phyloP scores from a whole-genome alignment of 2,113 vertebrate species.

The Bubo blakistoni region DNA sequence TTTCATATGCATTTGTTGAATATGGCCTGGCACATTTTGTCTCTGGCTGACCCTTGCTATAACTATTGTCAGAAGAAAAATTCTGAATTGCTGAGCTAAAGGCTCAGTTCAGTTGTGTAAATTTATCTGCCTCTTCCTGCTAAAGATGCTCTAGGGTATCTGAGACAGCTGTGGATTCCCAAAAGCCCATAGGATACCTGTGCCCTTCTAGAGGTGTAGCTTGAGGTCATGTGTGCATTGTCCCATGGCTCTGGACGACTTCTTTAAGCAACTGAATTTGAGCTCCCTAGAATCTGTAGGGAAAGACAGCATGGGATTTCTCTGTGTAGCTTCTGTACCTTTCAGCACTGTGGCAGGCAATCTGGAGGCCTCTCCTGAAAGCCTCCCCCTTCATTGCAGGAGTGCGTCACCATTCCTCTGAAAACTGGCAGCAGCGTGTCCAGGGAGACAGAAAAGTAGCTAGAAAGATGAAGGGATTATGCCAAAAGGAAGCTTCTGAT shows the following conservation, averaged over 20 bases:
- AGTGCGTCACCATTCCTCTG: neutral
- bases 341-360: neutral
- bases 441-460: neutral
- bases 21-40: neutral
- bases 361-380: neutral
- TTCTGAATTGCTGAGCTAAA: neutral
- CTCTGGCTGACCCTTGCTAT: neutral
- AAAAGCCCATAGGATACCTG: neutral
- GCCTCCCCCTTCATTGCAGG: neutral
- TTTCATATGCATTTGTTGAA: neutral
- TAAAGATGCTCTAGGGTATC: neutral
- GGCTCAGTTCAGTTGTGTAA: neutral
- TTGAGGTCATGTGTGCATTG: neutral
- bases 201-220: neutral
- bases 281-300: neutral
- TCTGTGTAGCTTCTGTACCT: neutral
- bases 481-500: neutral
- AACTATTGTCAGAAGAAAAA: neutral
- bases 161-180: neutral
- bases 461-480: slow-evolving; percentile 10
- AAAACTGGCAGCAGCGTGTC: neutral
- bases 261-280: neutral
- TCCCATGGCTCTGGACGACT: neutral
- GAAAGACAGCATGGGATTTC: neutral
- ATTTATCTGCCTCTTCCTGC: neutral